These are phyloP conservation scores for Eilema depressum DNA, from an alignment of 2,888 invertebrate genomes.

Conservation along the genomic window DNA sequence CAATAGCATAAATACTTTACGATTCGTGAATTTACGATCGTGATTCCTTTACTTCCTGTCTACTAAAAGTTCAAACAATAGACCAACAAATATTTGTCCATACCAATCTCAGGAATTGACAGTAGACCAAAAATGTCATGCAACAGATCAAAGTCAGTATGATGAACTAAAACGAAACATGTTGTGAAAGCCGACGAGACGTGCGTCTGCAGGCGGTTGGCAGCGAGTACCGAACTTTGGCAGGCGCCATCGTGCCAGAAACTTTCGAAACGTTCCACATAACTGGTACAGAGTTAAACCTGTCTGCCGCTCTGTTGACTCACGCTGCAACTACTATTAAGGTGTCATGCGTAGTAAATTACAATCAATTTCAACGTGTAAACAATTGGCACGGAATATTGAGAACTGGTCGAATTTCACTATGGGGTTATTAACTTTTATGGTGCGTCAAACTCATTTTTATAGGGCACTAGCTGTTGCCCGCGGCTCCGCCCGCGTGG, in stretches of 20 bases:
- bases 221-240: conserved; percentile 75
- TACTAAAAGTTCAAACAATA: not conserved
- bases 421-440: not conserved
- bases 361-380: conserved; percentile 13
- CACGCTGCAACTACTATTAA: conserved; percentile 41
- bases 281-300: conserved; percentile 61
- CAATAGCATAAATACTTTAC: not conserved
- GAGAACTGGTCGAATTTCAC: not conserved
- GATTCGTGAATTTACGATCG: too few species aligned
- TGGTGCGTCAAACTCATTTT: not conserved
- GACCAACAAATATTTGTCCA: not conserved
- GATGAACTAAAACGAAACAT: conserved; percentile 53
- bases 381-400: conserved; percentile 18
- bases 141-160: conserved; percentile 37
- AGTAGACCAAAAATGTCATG: not conserved
- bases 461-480: too few species aligned
- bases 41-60: too few species aligned
- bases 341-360: conserved; percentile 17
- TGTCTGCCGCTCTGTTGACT: conserved; percentile 61
- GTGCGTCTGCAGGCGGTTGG: conserved; percentile 64
- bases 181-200: conserved; percentile 67
- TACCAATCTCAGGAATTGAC: not conserved
- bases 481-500: too few species aligned
- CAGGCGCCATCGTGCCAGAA: conserved; percentile 70
- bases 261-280: conserved; percentile 74